phyloP scores from a whole-genome alignment of 2,888 invertebrate genomes.

The Pocota personata region DNA sequence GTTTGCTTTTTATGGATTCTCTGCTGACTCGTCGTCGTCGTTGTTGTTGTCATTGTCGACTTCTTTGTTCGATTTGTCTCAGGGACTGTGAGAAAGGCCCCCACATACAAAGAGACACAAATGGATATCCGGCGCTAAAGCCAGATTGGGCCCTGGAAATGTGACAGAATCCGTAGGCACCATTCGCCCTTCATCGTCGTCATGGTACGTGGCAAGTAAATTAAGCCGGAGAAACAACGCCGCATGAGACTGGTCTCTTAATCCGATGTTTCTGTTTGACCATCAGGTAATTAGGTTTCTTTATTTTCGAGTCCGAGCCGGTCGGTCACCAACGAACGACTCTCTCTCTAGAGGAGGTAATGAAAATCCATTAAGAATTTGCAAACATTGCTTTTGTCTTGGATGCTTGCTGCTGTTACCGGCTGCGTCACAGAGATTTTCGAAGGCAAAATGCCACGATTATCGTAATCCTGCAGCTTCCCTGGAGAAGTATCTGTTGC shows the following conservation, averaged over 20 bases:
- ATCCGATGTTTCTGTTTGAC: conserved; percentile 72
- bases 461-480: conserved; percentile 57
- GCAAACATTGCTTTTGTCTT: conserved; percentile 72
- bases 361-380: conserved; percentile 73
- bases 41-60: conserved; percentile 71
- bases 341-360: conserved; percentile 49
- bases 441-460: conserved; percentile 54
- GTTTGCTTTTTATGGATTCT: conserved; percentile 62
- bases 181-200: conserved; percentile 38
- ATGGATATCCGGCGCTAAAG: conserved; percentile 60
- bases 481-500: conserved; percentile 30
- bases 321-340: conserved; percentile 20
- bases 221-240: conserved; percentile 65
- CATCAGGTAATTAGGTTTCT: conserved; percentile 70
- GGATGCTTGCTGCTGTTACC: conserved; percentile 43
- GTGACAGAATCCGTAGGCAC: conserved; percentile 20
- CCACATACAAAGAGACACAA: conserved; percentile 39
- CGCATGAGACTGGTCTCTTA: conserved; percentile 66
- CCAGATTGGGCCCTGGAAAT: conserved; percentile 42
- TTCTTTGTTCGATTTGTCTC: conserved; percentile 75
- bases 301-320: conserved; percentile 42
- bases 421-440: conserved; percentile 39
- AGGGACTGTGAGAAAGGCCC: conserved; percentile 76
- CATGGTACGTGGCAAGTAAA: conserved; percentile 65
- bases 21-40: conserved; percentile 5